These are phyloP conservation scores for Mechanitis mazaeus DNA, from an alignment of 2,888 invertebrate genomes.

Conservation along the genomic window DNA sequence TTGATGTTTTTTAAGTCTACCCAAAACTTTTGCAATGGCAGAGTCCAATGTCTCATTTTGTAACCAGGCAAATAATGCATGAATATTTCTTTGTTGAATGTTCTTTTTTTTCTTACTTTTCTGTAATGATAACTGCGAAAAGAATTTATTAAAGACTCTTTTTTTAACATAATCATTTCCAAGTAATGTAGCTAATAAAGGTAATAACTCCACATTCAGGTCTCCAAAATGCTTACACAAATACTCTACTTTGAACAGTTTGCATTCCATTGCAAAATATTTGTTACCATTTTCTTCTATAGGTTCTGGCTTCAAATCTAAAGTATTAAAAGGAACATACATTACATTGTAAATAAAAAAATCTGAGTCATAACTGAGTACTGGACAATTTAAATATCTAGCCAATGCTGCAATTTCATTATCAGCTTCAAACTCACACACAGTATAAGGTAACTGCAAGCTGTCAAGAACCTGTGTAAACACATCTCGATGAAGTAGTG, in stretches of 20 bases:
- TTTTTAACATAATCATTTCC: constrained; percentile 93
- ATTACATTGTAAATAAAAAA: constrained; percentile 91
- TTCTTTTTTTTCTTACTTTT: constrained; percentile 73
- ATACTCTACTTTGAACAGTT: constrained; percentile 83
- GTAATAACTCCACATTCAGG: constrained; percentile 81
- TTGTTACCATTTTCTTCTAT: constrained; percentile 44
- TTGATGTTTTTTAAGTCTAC: constrained; percentile 75
- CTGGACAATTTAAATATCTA: constrained; percentile 85
- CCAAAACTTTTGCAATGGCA: constrained; percentile 81
- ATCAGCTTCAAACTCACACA: constrained; percentile 93
- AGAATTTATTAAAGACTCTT: constrained; percentile 82
- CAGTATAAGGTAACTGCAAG: constrained; percentile 80
- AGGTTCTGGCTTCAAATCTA: constrained; percentile 70
- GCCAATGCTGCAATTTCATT: constrained; percentile 90
- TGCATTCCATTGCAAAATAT: constrained; percentile 77
- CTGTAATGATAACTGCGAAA: constrained; percentile 78
- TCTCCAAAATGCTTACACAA: constrained; percentile 81
- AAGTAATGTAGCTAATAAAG: constrained; percentile 87
- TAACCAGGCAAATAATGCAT: constrained; percentile 85
- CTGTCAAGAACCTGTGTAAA: constrained; percentile 83
- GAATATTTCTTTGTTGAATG: constrained; percentile 82
- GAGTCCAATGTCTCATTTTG: constrained; percentile 81
- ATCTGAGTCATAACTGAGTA: constrained; percentile 95
- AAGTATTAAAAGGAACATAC: constrained; percentile 86
- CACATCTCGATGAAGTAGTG: constrained; percentile 83